Evolutionary conservation across 2,113 vertebrate species (phyloP), one percentile per base, ranked within the genome.

Genomic region (Zeus faber): DNA sequence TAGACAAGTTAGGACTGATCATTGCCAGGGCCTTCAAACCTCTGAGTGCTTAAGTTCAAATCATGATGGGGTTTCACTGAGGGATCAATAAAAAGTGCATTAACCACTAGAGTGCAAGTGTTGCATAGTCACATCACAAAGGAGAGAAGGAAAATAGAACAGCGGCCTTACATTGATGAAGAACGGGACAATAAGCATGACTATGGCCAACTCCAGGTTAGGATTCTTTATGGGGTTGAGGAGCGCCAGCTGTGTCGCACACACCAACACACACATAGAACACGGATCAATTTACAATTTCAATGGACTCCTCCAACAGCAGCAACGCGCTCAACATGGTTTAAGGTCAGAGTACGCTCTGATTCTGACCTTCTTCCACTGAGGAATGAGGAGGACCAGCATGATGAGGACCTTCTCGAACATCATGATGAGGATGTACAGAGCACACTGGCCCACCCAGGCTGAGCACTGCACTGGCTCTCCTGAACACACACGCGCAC

Each of bases 101-200:
- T n/a, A n/a, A n/a, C n/a, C n/a, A n/a, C n/a, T n/a, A n/a, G n/a
- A n/a, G n/a, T n/a, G n/a, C n/a, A n/a, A n/a, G n/a, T n/a, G n/a
- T n/a, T n/a, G n/a, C n/a, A n/a, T n/a, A n/a, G n/a, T n/a, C n/a
- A n/a, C n/a, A n/a, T n/a, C n/a, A n/a, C n/a, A n/a, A n/a, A n/a
- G n/a, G n/a, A n/a, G n/a, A n/a, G n/a, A n/a, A n/a, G n/a, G n/a
- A n/a, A n/a, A 20, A 18, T 5, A 18, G 29, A 10, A 20, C 1
- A 0, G 39, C 54, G 6, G 20, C 91, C 96, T 94, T 88, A 98
- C 96, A 23, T 98, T 98, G 69, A 98, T 87, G 73, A 98, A 96
- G 89, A 98, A 98, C 21, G 96, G 96, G 54, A 98, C 95, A 45
- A 98, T 98, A 73, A 98, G 91, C 96, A 98, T 98, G 80, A 98